Percentiles rank a stretch among this genome's conserved stretches.
phyloP scores from a whole-genome alignment of 2,888 invertebrate genomes.

The Neoitamus cyanurus region DNA sequence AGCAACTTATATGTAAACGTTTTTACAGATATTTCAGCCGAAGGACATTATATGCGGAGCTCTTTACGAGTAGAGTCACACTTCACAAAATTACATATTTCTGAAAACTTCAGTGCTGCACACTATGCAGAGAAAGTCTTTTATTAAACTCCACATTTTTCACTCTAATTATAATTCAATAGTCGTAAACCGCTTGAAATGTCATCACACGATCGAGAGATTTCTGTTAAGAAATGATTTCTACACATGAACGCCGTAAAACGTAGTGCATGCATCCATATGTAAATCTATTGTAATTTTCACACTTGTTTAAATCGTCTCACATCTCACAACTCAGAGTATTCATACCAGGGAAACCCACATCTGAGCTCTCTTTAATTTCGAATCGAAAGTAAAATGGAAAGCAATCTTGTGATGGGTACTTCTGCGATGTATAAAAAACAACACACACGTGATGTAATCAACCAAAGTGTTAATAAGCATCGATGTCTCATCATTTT shows the following conservation, averaged over 20 bases:
- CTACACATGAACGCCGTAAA: conserved; percentile 18
- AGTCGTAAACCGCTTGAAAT: conserved; percentile 28
- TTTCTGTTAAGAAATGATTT: conserved; percentile 13
- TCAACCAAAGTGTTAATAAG: background rate
- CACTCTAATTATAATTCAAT: conserved; percentile 30
- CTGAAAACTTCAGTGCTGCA: background rate
- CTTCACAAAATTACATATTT: background rate
- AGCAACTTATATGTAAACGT: too few relatives aligned
- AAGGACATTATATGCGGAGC: too few relatives aligned
- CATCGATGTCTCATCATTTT: background rate
- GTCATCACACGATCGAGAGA: conserved; percentile 24
- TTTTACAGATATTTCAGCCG: too few relatives aligned
- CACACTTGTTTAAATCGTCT: conserved; percentile 18
- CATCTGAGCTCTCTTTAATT: conserved; percentile 16
- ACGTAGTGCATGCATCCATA: conserved; percentile 8
- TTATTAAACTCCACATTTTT: conserved; percentile 26
- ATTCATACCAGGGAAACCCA: conserved; percentile 5
- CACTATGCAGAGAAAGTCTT: conserved; percentile 10
- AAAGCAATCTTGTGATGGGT: conserved; percentile 10
- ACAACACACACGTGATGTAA: background rate
- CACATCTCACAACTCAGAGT: background rate
- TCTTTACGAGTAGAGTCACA: background rate
- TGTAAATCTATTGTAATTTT: conserved; percentile 28
- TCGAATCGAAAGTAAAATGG: conserved; percentile 24
- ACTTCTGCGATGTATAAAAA: background rate